Evolutionary conservation across 1,140 invertebrate genomes (phyloP).

Genomic region (Matsumurasca onukii): DNA sequence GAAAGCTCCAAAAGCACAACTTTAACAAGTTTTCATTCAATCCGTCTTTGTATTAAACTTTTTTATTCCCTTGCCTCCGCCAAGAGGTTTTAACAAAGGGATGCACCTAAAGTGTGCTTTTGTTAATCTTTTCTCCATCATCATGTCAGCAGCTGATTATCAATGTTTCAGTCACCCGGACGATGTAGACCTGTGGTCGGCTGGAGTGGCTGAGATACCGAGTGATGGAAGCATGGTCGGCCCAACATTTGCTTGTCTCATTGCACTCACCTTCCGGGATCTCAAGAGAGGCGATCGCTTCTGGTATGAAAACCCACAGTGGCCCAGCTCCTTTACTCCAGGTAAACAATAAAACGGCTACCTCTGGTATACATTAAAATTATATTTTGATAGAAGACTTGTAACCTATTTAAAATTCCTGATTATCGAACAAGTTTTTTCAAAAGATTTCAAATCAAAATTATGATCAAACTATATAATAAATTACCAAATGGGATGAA

Average conservation of each 20-base stretch:
- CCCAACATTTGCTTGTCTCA: conserved; percentile 93
- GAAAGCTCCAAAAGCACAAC: too few relatives aligned
- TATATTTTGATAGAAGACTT: not conserved
- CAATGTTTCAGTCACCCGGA: conserved; percentile 69
- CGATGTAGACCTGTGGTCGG: conserved; percentile 91
- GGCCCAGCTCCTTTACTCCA: conserved; percentile 85
- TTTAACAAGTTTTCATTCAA: too few relatives aligned
- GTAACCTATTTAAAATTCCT: too few relatives aligned
- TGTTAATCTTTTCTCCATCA: too few relatives aligned
- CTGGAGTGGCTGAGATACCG: conserved; percentile 85
- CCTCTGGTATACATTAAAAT: not conserved
- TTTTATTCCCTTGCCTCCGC: too few relatives aligned
- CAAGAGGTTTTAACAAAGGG: too few relatives aligned
- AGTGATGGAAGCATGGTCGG: conserved; percentile 86
- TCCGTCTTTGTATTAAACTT: too few relatives aligned
- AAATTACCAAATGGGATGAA: too few relatives aligned
- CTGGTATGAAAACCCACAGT: conserved; percentile 58
- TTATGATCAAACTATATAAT: not conserved
- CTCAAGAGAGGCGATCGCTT: conserved; percentile 90
- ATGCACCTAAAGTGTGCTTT: too few relatives aligned
- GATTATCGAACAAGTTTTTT: not conserved
- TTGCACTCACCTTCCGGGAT: conserved; percentile 93
- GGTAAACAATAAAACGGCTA: conserved; percentile 48
- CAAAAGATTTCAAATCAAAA: not conserved
- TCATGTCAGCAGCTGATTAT: not conserved